These are phyloP conservation scores for Nothocercus julius DNA, from an alignment of 2,113 vertebrate species.

Conservation along the genomic window DNA sequence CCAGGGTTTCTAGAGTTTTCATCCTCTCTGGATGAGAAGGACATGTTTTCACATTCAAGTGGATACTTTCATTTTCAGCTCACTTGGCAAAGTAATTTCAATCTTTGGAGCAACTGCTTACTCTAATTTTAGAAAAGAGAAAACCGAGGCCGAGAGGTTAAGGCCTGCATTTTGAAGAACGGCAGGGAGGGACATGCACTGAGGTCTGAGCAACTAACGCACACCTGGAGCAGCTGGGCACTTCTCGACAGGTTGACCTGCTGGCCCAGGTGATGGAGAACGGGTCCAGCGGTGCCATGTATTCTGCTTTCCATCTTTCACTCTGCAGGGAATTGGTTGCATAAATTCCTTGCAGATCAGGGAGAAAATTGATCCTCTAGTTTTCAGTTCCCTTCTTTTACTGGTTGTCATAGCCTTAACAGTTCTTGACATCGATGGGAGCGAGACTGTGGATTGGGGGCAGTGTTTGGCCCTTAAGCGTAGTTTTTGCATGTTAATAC, in stretches of 20 bases:
- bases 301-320: background rate
- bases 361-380: conserved; percentile 54
- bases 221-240: background rate
- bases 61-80: background rate
- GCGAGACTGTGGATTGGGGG: conserved; percentile 67
- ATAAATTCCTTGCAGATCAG: conserved; percentile 59
- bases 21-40: background rate
- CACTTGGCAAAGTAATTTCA: rapidly evolving
- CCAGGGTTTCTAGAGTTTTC: background rate
- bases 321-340: conserved; percentile 38
- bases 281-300: background rate
- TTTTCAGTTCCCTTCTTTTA: conserved; percentile 60
- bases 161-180: background rate
- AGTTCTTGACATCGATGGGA: conserved; percentile 73
- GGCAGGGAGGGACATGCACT: rapidly evolving
- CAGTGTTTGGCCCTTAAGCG: conserved; percentile 72
- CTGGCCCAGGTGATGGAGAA: background rate
- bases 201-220: background rate
- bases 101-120: background rate
- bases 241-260: background rate
- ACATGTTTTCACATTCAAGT: rapidly evolving
- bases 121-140: background rate
- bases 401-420: conserved; percentile 70
- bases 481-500: conserved; percentile 77
- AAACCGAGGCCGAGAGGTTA: background rate